These are phyloP conservation scores for Puntigrus tetrazona DNA, from an alignment of 2,113 vertebrate genomes.

Conservation along the genomic window DNA sequence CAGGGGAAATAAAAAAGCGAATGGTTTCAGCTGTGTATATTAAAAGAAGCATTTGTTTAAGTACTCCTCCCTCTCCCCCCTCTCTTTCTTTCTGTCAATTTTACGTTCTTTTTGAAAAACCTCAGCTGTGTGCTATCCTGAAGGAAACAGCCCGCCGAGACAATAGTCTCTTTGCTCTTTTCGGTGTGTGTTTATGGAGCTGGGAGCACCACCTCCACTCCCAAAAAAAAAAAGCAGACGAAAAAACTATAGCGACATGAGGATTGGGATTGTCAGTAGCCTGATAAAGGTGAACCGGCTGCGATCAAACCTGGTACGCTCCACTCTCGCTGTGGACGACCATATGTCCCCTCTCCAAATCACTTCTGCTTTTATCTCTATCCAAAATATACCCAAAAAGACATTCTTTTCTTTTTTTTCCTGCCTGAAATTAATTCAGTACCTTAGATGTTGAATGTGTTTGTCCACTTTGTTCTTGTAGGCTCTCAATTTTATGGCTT, in stretches of 20 bases:
- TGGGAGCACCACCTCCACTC: constrained; percentile 15
- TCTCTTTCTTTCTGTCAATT: constrained; percentile 10
- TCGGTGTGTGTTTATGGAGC: constrained; percentile 14
- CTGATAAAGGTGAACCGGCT: not conserved
- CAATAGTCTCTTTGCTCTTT: constrained; percentile 71
- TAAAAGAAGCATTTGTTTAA: constrained; percentile 46
- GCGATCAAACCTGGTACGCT: not conserved
- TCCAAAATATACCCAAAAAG: constrained; percentile 73
- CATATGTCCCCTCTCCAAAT: constrained; percentile 58
- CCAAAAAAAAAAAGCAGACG: not conserved
- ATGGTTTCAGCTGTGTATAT: constrained; percentile 59
- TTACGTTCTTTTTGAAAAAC: constrained; percentile 52
- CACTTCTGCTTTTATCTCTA: constrained; percentile 72
- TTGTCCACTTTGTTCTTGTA: constrained; percentile 76
- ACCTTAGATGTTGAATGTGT: constrained; percentile 76
- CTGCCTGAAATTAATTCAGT: constrained; percentile 67
- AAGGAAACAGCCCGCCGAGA: constrained; percentile 54
- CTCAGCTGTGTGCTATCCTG: constrained; percentile 42
- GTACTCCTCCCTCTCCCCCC: constrained; percentile 1
- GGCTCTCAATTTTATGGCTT: constrained; percentile 68
- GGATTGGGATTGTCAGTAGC: constrained; percentile 3
- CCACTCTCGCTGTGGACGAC: constrained; percentile 25
- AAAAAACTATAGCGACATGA: constrained; percentile 1
- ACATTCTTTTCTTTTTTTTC: constrained; percentile 57
- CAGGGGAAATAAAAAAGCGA: constrained; percentile 40